A percentile compares a stretch with the other conserved stretches of the same genome.
Evolutionary conservation across 2,113 vertebrate species (phyloP).

Genomic region (Xenopus borealis): DNA sequence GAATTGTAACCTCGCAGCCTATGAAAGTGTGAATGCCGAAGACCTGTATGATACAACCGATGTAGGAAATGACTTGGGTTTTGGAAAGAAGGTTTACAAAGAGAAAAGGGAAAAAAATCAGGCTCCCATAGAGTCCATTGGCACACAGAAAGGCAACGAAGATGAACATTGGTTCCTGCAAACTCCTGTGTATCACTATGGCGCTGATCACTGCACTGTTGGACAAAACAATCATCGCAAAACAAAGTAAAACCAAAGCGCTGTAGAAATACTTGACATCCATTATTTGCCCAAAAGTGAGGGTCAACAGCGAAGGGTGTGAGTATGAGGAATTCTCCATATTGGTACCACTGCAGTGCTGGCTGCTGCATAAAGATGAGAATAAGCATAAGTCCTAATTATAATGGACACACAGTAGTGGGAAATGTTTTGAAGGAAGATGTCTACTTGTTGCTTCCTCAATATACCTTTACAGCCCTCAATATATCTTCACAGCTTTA

Average conservation of each 20-base stretch:
- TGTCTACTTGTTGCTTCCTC: too few species aligned
- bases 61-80: neutral
- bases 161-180: constrained; percentile 20
- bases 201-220: neutral
- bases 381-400: too few species aligned
- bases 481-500: too few species aligned
- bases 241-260: neutral
- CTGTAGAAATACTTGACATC: constrained; percentile 6
- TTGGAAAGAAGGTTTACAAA: neutral
- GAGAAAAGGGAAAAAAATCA: neutral
- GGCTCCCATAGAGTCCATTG: constrained; percentile 13
- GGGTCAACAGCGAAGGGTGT: constrained; percentile 3
- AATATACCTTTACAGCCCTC: too few species aligned
- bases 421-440: too few species aligned
- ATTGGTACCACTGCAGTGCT: too few species aligned
- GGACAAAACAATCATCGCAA: neutral
- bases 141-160: constrained; percentile 5
- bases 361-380: too few species aligned
- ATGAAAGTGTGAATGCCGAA: too few species aligned
- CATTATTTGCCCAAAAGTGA: neutral
- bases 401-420: too few species aligned
- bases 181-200: neutral
- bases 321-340: neutral
- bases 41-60: neutral
- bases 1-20: too few species aligned